Conservation (phyloP, 2,888 invertebrate species). For the Diplazon laetatorius region DNA sequence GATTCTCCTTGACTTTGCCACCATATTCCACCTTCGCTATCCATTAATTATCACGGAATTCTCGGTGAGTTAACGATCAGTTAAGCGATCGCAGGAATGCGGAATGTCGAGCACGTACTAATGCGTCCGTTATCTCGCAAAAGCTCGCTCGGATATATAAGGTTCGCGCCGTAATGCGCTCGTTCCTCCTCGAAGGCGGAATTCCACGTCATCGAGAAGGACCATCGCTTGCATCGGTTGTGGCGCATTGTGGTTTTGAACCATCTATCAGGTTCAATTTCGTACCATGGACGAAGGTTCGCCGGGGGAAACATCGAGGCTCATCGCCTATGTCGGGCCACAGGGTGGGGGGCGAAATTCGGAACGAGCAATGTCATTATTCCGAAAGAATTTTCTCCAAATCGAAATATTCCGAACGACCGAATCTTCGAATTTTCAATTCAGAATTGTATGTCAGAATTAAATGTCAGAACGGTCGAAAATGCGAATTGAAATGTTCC, state of each 20-base stretch:
- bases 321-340: slow-evolving; percentile 31
- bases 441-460: too few relatives aligned
- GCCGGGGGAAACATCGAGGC: slow-evolving; percentile 5
- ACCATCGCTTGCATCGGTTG: slow-evolving; percentile 29
- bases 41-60: slow-evolving; percentile 72
- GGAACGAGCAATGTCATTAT: too few relatives aligned
- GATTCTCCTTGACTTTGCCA: slow-evolving; percentile 28
- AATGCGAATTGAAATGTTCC: too few relatives aligned
- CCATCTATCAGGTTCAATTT: slow-evolving; percentile 61
- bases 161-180: slow-evolving; percentile 27
- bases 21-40: slow-evolving; percentile 49
- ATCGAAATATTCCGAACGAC: too few relatives aligned
- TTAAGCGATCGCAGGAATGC: slow-evolving; percentile 74
- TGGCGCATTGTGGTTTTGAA: slow-evolving; percentile 57
- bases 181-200: slow-evolving; percentile 33
- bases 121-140: slow-evolving; percentile 61
- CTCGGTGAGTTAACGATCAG: slow-evolving; percentile 76
- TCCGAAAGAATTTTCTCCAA: too few relatives aligned
- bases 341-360: too few relatives aligned
- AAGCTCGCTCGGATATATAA: slow-evolving; percentile 36
- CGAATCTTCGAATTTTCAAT: too few relatives aligned
- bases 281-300: slow-evolving; percentile 23
- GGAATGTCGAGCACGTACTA: slow-evolving; percentile 75
- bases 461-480: too few relatives aligned
- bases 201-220: slow-evolving; percentile 56